Conservation (phyloP, 1,140 invertebrate species). For the Zelostemma sp. region DNA sequence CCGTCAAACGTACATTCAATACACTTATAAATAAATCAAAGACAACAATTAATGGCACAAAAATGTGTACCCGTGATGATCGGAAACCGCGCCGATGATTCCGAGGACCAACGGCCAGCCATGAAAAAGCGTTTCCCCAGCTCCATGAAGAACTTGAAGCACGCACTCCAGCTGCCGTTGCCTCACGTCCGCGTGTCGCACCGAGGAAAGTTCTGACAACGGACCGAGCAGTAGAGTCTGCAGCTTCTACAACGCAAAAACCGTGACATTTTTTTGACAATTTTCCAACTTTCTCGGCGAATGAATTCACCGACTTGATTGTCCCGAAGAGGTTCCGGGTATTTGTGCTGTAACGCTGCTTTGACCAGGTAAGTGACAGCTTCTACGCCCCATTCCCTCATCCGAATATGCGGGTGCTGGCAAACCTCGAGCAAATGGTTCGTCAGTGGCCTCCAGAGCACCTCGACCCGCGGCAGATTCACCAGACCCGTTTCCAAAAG, state of each 20-base stretch:
- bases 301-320: conserved; percentile 78
- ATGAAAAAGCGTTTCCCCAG: conserved; percentile 90
- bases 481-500: conserved; percentile 95
- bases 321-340: conserved; percentile 85
- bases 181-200: conserved; percentile 92
- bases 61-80: conserved; percentile 91
- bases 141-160: conserved; percentile 90
- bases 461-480: conserved; percentile 93
- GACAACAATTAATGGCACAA: too few relatives aligned
- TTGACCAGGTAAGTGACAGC: conserved; percentile 95
- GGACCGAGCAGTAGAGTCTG: conserved; percentile 90
- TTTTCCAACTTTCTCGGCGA: background rate
- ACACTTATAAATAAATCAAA: too few relatives aligned
- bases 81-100: conserved; percentile 94
- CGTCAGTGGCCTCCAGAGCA: conserved; percentile 96
- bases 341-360: conserved; percentile 90
- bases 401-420: conserved; percentile 93
- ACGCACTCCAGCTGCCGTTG: conserved; percentile 96
- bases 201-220: conserved; percentile 88
- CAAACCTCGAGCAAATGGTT: conserved; percentile 96
- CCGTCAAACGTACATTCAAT: too few relatives aligned
- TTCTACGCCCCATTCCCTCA: conserved; percentile 98
- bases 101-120: conserved; percentile 95
- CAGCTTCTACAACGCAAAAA: conserved; percentile 76
- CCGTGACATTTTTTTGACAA: background rate